These are phyloP conservation scores for Clamator glandarius DNA, from an alignment of 2,797 vertebrate genomes.

Conservation along the genomic window DNA sequence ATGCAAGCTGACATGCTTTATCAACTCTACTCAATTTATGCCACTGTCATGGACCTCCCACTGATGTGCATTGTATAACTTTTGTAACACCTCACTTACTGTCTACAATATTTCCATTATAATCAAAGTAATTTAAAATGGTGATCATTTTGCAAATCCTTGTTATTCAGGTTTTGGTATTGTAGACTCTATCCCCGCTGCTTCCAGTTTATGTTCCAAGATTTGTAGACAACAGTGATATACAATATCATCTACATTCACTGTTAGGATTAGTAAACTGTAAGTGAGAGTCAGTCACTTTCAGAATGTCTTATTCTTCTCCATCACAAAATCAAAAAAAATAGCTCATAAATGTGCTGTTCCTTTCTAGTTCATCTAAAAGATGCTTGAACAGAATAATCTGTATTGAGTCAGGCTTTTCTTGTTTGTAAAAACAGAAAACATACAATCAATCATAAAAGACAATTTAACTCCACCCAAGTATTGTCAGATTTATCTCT, in stretches of 20 bases:
- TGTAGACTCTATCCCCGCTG: not conserved
- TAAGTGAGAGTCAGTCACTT: not conserved
- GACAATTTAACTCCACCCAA: conserved; percentile 15
- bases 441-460: conserved; percentile 23
- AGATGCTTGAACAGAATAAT: not conserved
- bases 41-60: not conserved
- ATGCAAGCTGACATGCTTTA: not conserved
- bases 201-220: not conserved
- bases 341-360: not conserved
- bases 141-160: not conserved
- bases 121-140: not conserved
- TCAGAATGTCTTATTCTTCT: not conserved
- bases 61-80: not conserved
- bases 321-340: not conserved
- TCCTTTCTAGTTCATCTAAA: not conserved
- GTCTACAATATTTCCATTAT: not conserved
- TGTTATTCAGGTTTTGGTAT: conserved; percentile 28
- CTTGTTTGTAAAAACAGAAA: conserved; percentile 27
- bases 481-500: not conserved
- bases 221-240: not conserved
- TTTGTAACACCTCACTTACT: not conserved
- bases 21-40: not conserved
- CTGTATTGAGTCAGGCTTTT: not conserved
- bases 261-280: not conserved
- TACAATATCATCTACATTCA: not conserved